A percentile compares a stretch with the other conserved stretches of the same genome.
Evolutionary conservation across 2,113 vertebrate genomes (phyloP).

Genomic region (Suncus etruscus): DNA sequence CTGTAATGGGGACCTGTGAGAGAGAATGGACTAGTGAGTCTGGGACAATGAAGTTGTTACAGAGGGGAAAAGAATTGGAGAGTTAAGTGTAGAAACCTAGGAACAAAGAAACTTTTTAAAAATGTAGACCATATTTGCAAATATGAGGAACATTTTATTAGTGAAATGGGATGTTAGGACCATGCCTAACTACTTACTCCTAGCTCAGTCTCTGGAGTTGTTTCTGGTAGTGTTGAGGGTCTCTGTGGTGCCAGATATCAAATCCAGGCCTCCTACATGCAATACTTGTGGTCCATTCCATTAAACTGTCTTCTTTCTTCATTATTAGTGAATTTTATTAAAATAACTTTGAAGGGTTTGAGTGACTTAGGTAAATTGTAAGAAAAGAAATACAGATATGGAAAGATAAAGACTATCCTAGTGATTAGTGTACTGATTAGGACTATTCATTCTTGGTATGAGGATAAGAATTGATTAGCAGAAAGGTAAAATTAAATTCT

Average conservation of each 20-base stretch:
- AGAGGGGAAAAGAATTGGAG: not conserved
- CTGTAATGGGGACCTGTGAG: not conserved
- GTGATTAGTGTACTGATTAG: no score
- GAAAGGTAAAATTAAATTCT: slow-evolving; percentile 11
- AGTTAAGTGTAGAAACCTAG: slow-evolving; percentile 21
- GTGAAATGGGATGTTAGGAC: not conserved
- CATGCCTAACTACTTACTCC: no score
- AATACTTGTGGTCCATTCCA: no score
- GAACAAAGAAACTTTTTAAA: not conserved
- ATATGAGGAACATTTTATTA: not conserved
- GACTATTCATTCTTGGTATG: not conserved
- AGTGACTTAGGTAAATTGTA: not conserved
- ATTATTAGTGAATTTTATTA: no score
- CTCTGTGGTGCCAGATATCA: no score
- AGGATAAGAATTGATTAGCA: not conserved
- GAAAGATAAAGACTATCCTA: not conserved
- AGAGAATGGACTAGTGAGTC: not conserved
- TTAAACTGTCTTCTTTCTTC: no score
- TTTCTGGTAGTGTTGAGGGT: no score
- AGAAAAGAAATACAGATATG: not conserved
- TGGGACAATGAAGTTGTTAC: not conserved
- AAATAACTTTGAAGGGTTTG: slow-evolving; percentile 17
- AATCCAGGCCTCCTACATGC: no score
- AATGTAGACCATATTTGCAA: not conserved
- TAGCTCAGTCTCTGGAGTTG: no score